Base-by-base conservation (phyloP, 2,113 vertebrate species). In the Malurus alboscapulatus region DNA sequence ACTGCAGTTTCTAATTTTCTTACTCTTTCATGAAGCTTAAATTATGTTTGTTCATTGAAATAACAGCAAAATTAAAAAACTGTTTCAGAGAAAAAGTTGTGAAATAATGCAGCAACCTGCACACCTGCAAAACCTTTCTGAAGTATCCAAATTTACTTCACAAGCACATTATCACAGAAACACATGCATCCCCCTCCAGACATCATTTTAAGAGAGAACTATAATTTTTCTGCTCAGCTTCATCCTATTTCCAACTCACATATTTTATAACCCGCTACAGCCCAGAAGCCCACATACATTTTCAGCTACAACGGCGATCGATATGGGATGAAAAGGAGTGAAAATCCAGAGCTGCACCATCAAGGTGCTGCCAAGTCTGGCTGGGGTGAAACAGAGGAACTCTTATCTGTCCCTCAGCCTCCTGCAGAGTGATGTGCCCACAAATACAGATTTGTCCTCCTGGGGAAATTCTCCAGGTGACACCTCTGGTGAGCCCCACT, bases 41-140 rank as follows among this genome's bases (percentile, higher is more conserved):
- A 79, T 86, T 92, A 76, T 17, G 8, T 66, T 76, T 80, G 21
- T 54, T 69, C 68, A 45, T 7, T 73, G 51, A 89, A 84, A 66
- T 72, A 77, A 80, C 5, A 80, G 76, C 50, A 86, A 83, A 2
- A 4, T 82, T 67, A 6, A 38, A 40, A 77, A 74, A 20, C 0
- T 9, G 25, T 61, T 71, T 68, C 75, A 24, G 19, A 83, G 36
- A 61, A 76, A 30, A 82, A 42, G 14, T 6, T 71, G 47, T 44
- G 75, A 85, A 80, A 73, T 45, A 83, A 93, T 8, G 73, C 17
- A 42, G 34, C 42, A 57, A 50, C 50, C 54, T 57, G 75, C 83
- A 93, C 91, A 94, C 76, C 94, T 88, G 88, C 50, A 80, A 80
- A 92, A 85, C 45, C 75, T 40, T 72, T 83, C 71, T 76, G 45